These are phyloP conservation scores for Dilophus febrilis DNA, from an alignment of 2,888 invertebrate genomes.

Conservation along the genomic window DNA sequence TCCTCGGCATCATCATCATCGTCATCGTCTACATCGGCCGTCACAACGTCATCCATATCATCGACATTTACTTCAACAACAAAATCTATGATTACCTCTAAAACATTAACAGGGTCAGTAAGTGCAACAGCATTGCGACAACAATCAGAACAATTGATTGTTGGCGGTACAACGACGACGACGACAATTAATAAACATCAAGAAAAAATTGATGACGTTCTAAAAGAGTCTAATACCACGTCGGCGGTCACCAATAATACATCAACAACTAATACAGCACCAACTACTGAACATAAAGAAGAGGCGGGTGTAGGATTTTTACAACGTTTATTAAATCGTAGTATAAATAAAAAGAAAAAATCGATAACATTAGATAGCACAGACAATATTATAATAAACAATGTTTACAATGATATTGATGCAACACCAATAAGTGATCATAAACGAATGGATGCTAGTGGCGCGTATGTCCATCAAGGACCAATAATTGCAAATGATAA, in stretches of 20 bases:
- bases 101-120: no score
- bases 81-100: no score
- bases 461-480: conserved; percentile 28
- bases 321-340: conserved; percentile 46
- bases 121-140: background rate
- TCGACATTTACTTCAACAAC: no score
- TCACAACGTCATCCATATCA: no score
- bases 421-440: conserved; percentile 14
- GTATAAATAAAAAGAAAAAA: conserved; percentile 35
- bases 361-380: conserved; percentile 28
- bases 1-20: background rate
- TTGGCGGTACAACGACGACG: background rate
- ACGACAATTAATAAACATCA: background rate
- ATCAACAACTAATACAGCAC: conserved; percentile 4
- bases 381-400: conserved; percentile 5
- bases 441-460: conserved; percentile 35
- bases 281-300: conserved; percentile 18
- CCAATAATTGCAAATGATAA: background rate
- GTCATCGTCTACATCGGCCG: background rate
- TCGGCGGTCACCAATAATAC: background rate
- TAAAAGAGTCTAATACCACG: background rate
- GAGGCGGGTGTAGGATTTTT: conserved; percentile 42
- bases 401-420: conserved; percentile 14
- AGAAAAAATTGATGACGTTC: background rate
- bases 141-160: background rate